Conservation (phyloP, 2,888 invertebrate species). For the Alcis repandata region DNA sequence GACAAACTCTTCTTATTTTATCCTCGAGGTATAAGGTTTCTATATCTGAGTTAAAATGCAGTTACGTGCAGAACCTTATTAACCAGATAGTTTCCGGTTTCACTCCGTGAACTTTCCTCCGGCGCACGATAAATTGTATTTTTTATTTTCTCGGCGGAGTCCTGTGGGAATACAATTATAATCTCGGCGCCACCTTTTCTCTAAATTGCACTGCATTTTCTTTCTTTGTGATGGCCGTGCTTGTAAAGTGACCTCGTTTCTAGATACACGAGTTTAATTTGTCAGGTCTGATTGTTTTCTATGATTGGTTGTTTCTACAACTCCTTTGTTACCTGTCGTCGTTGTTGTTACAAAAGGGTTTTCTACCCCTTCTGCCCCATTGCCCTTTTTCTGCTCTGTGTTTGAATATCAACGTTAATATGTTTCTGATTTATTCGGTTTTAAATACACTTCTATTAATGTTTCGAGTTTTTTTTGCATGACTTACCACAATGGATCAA, state of each 20-base stretch:
- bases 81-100: slow-evolving; percentile 33
- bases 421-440: no score
- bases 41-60: slow-evolving; percentile 26
- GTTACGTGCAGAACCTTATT: slow-evolving; percentile 30
- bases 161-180: slow-evolving; percentile 35
- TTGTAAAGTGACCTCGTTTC: slow-evolving; percentile 1
- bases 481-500: no score
- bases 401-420: no score
- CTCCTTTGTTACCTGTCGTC: no score
- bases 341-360: no score
- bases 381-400: no score
- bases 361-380: no score
- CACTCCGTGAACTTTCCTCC: slow-evolving; percentile 30
- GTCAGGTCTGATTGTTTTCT: no score
- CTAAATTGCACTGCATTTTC: slow-evolving; percentile 33
- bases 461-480: no score
- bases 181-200: slow-evolving; percentile 20
- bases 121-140: slow-evolving; percentile 25
- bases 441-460: no score
- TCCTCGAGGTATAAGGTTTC: slow-evolving; percentile 3
- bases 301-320: no score
- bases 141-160: slow-evolving; percentile 31
- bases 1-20: slow-evolving; percentile 2
- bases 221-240: slow-evolving; percentile 1
- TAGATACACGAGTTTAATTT: no score